phyloP scores from a whole-genome alignment of 2,113 vertebrate genomes.

The Anhinga rufa region DNA sequence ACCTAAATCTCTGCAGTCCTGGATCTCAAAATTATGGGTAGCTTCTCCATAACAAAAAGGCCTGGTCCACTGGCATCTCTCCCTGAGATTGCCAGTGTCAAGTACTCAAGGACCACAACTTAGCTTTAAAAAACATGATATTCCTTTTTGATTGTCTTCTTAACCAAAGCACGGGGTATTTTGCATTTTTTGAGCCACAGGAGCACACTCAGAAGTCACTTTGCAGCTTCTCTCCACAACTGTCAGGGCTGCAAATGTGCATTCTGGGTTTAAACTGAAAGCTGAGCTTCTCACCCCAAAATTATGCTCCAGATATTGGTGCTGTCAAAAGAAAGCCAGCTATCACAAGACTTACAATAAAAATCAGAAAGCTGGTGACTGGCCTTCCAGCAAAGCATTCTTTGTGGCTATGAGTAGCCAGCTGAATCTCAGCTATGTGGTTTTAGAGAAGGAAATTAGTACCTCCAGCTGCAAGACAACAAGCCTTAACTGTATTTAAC shows the following conservation, averaged over 20 bases:
- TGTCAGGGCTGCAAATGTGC: neutral
- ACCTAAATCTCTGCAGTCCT: neutral
- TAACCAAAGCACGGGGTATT: neutral
- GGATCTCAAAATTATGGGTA: neutral
- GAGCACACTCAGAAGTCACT: neutral
- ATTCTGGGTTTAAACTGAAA: neutral
- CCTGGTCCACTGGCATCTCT: neutral
- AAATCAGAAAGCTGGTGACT: neutral
- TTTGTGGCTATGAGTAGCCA: neutral
- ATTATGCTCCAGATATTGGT: neutral
- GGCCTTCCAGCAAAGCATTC: conserved; percentile 39
- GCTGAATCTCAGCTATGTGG: conserved; percentile 27
- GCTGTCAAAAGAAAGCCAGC: conserved; percentile 3
- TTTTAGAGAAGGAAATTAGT: conserved; percentile 17
- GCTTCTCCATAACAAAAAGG: neutral
- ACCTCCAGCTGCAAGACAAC: neutral
- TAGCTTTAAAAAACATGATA: neutral
- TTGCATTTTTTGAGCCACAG: neutral
- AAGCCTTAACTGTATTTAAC: neutral
- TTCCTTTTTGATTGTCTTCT: neutral
- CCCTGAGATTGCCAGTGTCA: neutral
- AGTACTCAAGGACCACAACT: neutral
- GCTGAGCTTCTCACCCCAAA: neutral
- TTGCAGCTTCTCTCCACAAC: neutral
- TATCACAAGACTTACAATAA: neutral